These are phyloP conservation scores for Mormyrus hasselquistii DNA, from an alignment of 2,797 vertebrate genomes.

Conservation along the genomic window DNA sequence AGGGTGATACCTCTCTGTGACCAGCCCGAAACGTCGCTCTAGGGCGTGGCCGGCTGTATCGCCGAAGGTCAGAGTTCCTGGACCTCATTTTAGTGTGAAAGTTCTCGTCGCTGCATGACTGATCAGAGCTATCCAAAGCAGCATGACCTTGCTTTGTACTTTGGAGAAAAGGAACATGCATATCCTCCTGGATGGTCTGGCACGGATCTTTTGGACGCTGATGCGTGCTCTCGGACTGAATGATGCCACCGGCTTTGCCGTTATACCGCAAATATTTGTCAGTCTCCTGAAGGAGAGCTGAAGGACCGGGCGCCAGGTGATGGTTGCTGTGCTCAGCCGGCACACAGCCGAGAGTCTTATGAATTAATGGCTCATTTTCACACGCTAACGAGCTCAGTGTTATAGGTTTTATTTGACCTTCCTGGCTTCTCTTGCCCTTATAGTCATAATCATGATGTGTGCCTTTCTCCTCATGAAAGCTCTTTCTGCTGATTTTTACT, in stretches of 20 bases:
- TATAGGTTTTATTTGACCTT: slow-evolving; percentile 56
- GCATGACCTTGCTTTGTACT: neutral
- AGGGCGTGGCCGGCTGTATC: slow-evolving; percentile 26
- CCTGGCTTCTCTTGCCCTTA: slow-evolving; percentile 62
- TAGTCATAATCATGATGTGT: slow-evolving; percentile 56
- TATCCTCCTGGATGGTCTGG: slow-evolving; percentile 36
- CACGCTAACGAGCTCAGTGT: slow-evolving; percentile 57
- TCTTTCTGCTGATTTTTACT: slow-evolving; percentile 74
- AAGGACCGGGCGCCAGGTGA: slow-evolving; percentile 41
- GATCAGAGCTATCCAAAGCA: slow-evolving; percentile 11
- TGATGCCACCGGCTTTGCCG: slow-evolving; percentile 40
- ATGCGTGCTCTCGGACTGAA: slow-evolving; percentile 39
- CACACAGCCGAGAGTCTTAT: slow-evolving; percentile 57
- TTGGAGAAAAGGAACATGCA: slow-evolving; percentile 38
- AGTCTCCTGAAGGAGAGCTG: slow-evolving; percentile 42
- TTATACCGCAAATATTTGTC: slow-evolving; percentile 45
- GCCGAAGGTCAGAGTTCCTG: slow-evolving; percentile 32
- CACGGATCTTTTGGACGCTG: slow-evolving; percentile 44
- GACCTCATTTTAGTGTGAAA: slow-evolving; percentile 1
- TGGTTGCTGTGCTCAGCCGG: slow-evolving; percentile 53
- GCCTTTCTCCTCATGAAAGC: slow-evolving; percentile 54
- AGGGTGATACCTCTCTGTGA: slow-evolving; percentile 45
- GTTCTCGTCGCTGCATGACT: slow-evolving; percentile 37
- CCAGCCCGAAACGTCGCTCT: slow-evolving; percentile 32
- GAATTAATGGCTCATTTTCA: slow-evolving; percentile 54